Base-by-base conservation (phyloP, 2,888 invertebrate genomes). In the Cordilura impudica region DNA sequence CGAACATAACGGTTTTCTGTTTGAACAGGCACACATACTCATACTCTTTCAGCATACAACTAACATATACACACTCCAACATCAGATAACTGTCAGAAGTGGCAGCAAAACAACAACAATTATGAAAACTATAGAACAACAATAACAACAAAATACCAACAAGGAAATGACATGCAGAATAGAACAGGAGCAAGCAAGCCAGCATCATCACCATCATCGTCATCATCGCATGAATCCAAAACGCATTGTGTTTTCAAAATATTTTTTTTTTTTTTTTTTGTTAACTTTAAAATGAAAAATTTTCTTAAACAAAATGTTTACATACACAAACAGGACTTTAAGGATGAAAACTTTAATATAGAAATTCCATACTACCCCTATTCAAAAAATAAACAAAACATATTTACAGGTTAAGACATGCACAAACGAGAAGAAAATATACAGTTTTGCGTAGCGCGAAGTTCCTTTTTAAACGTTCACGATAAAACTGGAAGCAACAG, bases 381-480 rank as follows among this genome's bases (percentile, higher is more conserved):
- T 35, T 23, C 6, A 14, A 31, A 26, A 45, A 47, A 21, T 2
- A 39, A 58, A 60, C 12, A 26, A 63, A 51, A 54, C 47, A 8
- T 23, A 35, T 23, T 71, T 47, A 47, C 72, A 72, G 63, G 35
- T 47, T 54, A 65, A 39, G 35, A n/a, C 35, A 39, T 39, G 35
- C 35, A 39, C 35, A 39, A 39, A 39, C 23, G 23, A 71, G 10
- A 14, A 29, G 16, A 14, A 54, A 54, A 6, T 26, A 39, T 2
- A 39, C 1, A 39, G 35, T 47, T 51, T 60, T 65, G 56, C 58
- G 65, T 47, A 39, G 58, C 69, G 43, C 58, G 58, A 76, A 76
- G 65, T 66, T 71, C 66, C 23, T 26, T n/a, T 45, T 60, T 1
- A 66, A 77, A 54, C 60, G 45, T 53, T 66, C 43, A 65, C 26